Evolutionary conservation across 2,888 invertebrate species (phyloP).

Genomic region (Lacanobia oleracea): DNA sequence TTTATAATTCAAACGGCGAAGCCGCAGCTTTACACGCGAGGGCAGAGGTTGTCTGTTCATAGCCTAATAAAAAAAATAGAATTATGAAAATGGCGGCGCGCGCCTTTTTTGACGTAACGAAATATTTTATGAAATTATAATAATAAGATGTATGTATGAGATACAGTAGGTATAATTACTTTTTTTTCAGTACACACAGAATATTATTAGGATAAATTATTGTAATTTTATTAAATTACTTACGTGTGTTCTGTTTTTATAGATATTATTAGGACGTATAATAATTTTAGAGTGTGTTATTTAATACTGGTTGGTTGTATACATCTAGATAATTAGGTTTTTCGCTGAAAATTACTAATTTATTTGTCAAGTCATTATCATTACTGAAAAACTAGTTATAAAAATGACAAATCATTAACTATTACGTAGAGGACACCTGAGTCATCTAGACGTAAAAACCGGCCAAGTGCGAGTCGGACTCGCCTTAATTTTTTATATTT

Average conservation of each 20-base stretch:
- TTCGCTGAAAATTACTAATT: neutral
- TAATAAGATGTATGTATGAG: constrained; percentile 6
- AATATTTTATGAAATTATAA: constrained; percentile 24
- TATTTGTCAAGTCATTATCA: constrained; percentile 17
- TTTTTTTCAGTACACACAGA: neutral
- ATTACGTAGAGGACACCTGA: neutral
- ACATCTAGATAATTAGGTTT: neutral
- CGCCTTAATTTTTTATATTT: no score
- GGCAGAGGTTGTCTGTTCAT: constrained; percentile 63
- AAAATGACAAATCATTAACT: constrained; percentile 11
- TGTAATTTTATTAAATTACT: constrained; percentile 3
- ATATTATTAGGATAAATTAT: constrained; percentile 9
- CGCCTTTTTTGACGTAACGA: constrained; percentile 31
- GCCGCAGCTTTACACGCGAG: constrained; percentile 62
- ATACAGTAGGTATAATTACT: constrained; percentile 3
- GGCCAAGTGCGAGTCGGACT: no score
- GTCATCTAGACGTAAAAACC: neutral
- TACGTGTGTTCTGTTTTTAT: neutral
- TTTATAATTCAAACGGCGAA: constrained; percentile 62
- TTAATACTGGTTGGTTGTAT: neutral
- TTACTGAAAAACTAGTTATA: neutral
- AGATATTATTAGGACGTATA: no score
- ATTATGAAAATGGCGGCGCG: constrained; percentile 28
- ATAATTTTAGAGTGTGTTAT: neutral
- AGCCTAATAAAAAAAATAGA: constrained; percentile 40